Conservation (phyloP, 2,888 invertebrate genomes). For the Thymelicus sylvestris region DNA sequence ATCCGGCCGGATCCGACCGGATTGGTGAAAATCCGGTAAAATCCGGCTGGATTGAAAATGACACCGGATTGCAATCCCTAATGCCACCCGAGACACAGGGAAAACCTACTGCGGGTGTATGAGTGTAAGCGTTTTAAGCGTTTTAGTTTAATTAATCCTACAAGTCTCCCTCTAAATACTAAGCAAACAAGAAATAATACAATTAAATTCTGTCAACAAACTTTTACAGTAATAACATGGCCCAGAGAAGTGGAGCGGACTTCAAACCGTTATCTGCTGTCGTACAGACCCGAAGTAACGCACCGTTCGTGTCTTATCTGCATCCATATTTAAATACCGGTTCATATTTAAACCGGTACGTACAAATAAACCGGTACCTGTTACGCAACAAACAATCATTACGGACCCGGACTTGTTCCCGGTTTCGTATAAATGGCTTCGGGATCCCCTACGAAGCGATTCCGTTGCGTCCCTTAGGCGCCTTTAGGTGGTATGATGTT, state of each 20-base stretch:
- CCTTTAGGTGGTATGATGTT: constrained; percentile 43
- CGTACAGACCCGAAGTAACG: constrained; percentile 46
- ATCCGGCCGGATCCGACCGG: no score
- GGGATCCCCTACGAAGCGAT: constrained; percentile 62
- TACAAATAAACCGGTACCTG: constrained; percentile 50
- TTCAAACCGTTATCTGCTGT: constrained; percentile 22
- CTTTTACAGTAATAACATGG: constrained; percentile 1
- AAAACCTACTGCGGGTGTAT: no score
- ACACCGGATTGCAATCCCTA: no score
- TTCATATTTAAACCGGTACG: constrained; percentile 52
- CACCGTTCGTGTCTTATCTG: constrained; percentile 60
- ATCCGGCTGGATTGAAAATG: no score
- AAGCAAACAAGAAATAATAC: constrained; percentile 12
- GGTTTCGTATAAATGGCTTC: constrained; percentile 66
- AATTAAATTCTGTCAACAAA: constrained; percentile 28
- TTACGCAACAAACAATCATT: constrained; percentile 60
- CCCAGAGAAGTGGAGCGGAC: constrained; percentile 13
- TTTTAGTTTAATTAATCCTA: background rate
- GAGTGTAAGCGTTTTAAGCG: no score
- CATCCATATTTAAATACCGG: constrained; percentile 50
- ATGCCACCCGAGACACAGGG: no score
- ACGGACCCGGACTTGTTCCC: constrained; percentile 48
- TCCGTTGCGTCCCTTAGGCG: constrained; percentile 34
- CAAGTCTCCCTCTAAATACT: background rate
- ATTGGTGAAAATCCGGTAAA: no score